Base-by-base conservation (phyloP, 1,140 invertebrate genomes). In the Drosophila pruinosa region DNA sequence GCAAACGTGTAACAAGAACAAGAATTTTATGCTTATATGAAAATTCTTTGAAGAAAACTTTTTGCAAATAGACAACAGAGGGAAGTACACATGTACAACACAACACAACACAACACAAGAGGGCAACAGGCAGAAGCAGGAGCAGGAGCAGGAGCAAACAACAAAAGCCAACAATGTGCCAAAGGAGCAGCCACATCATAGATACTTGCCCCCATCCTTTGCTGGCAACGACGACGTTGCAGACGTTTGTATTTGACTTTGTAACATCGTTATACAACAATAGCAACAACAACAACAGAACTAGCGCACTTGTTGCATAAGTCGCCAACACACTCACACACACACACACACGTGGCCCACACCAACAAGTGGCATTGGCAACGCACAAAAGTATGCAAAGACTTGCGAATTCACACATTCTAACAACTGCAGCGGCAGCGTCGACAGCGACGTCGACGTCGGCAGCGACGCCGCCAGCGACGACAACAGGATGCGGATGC, bases 301-400 rank as follows among this genome's bases (percentile, higher is more conserved):
- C 77, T 85, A 71, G 76, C 54, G 62, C 82, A 88, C 81, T 86
- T 86, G 81, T 86, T 86, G 81, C 81, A 88, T 86, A 86, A 85
- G 79, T 78, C 43, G 39, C 34, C 24, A 52, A 75, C 72, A 63
- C 62, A 69, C 69, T 59, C 54, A 39, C 52, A 45, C 58, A 59
- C 48, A 54, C 21, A 63, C 21, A 24, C 63, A 47, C 39, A 70
- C 21, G 26, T 57, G 47, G 6, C 50, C 64, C 50, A 50, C 59
- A 28, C 68, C 68, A 85, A 85, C 81, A 85, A 85, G 81, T 85
- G 81, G 81, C 81, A 80, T 48, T 39, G 28, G 70, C 54, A 56
- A 85, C 81, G 82, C 81, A 88, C 73, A 81, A 85, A 85, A 85
- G 81, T 85, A 85, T 85, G 81, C 81, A 85, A 85, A 78, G 80